Evolutionary conservation across 1,140 invertebrate species (phyloP), one percentile per base, ranked within the genome.

Genomic region (Drosophila equinoxialis): DNA sequence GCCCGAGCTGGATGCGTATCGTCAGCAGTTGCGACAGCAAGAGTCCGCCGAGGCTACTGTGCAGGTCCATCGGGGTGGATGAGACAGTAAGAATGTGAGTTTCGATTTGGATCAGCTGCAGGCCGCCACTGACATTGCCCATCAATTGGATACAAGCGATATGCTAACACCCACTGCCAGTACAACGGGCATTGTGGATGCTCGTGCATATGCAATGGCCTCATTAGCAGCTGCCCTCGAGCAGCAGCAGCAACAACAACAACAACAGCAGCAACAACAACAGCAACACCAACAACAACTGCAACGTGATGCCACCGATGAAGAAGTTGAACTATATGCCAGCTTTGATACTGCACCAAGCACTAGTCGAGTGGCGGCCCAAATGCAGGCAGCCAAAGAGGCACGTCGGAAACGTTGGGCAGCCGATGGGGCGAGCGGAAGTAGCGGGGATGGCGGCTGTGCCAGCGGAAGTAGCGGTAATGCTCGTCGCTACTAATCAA

Each of bases 1-100:
- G 85, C 96, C 98, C 86, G 97, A 98, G 86, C 92, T 98, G 73
- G 96, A 97, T 92, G 97, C 96, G 68, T 98, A 97, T 91, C 96
- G 97, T 77, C 96, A 96, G 91, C 94, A 96, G 81, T 93, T 98
- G 85, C 95, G 97, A 90, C 97, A 97, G 93, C 97, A 98, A 92
- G 96, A 98, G 92, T 96, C 96, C 42, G 95, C 71, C 95, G 96
- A 93, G 96, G 96, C 94, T 65, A 91, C 74, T 69, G 86, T 92
- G 60, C 91, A 92, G 69, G 91, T 92, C 68, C 90, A 92, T 73
- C 82, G 90, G 85, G 90, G 90, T 91, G 90, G 91, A 91, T 91
- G 90, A 91, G 87, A 91, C 81, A 90, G 87, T 91, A 91, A 91
- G 87, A 91, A 91, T 91, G 90, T 91, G 85, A 91, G 90, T 86